Percentiles rank a stretch among this genome's conserved stretches.
phyloP scores from a whole-genome alignment of 2,888 invertebrate genomes.

The Callyntrura sp. region DNA sequence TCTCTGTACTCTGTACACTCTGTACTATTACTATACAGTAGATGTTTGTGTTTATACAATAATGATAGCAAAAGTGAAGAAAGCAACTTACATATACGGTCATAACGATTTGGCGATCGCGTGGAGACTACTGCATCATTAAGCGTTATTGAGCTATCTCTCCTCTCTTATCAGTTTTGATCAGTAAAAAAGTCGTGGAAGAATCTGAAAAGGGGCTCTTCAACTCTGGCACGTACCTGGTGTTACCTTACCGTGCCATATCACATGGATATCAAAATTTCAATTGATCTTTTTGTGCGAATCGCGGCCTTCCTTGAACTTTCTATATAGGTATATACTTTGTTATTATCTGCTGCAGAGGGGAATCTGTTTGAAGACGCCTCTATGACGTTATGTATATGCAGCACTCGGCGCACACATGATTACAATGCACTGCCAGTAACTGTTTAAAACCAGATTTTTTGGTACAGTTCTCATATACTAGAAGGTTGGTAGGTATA shows the following conservation, averaged over 20 bases:
- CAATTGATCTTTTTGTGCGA: not conserved
- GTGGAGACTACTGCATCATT: too few species aligned
- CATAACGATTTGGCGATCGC: not conserved
- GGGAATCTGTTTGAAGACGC: not conserved
- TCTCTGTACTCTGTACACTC: too few species aligned
- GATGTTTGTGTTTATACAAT: too few species aligned
- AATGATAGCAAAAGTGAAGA: slow-evolving; percentile 45
- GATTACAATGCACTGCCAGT: not conserved
- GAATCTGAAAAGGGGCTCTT: not conserved
- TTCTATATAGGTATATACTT: not conserved
- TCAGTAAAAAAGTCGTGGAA: not conserved
- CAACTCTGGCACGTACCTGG: not conserved
- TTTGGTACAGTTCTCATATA: not conserved
- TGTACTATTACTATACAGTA: slow-evolving; percentile 8
- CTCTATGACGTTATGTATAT: not conserved
- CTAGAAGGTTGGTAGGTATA: slow-evolving; percentile 23
- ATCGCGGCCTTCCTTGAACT: not conserved
- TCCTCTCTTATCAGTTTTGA: slow-evolving; percentile 21
- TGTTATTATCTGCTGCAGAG: not conserved
- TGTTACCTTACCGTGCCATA: not conserved
- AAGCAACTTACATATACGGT: not conserved
- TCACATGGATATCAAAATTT: not conserved
- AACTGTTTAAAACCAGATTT: slow-evolving; percentile 60
- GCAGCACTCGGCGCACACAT: too few species aligned
- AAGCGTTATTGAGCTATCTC: not conserved